These are phyloP conservation scores for Drosophila prostipennis DNA, from an alignment of 2,888 invertebrate species.

Conservation along the genomic window DNA sequence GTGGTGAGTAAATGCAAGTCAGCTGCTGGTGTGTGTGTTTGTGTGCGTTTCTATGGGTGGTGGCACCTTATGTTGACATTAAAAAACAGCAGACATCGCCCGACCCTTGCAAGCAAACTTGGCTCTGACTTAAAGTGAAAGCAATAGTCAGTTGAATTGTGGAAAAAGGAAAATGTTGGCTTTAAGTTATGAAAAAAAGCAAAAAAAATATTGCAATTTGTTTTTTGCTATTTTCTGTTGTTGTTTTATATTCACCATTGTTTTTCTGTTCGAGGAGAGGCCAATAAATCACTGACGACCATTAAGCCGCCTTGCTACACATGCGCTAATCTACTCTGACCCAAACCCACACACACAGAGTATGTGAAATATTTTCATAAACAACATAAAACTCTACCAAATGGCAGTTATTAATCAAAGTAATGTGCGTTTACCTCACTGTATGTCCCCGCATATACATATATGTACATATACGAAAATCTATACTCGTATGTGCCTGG, in stretches of 20 bases:
- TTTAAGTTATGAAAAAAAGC: conserved; percentile 7
- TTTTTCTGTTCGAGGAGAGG: conserved; percentile 25
- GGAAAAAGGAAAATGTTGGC: background rate
- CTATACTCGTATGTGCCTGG: conserved; percentile 20
- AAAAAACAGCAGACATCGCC: conserved; percentile 16
- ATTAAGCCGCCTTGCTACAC: conserved; percentile 73
- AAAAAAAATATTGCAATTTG: conserved; percentile 18
- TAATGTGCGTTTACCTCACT: conserved; percentile 65
- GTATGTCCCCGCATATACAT: conserved; percentile 15
- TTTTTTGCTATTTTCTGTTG: conserved; percentile 9
- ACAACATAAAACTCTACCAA: conserved; percentile 78
- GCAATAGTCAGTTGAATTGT: conserved; percentile 1
- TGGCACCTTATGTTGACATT: conserved; percentile 43
- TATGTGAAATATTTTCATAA: conserved; percentile 77
- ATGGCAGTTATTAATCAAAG: conserved; percentile 80
- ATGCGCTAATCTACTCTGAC: conserved; percentile 70
- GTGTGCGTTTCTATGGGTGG: conserved; percentile 9
- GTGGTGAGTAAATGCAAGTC: conserved; percentile 29
- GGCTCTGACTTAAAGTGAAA: conserved; percentile 16
- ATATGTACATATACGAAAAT: conserved; percentile 8
- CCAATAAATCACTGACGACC: conserved; percentile 70
- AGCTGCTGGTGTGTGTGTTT: conserved; percentile 2
- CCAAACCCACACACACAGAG: conserved; percentile 42
- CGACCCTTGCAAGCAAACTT: conserved; percentile 13
- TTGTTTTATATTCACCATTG: conserved; percentile 17